These are phyloP conservation scores for Protonemura montana DNA, from an alignment of 2,888 invertebrate species.

Conservation along the genomic window DNA sequence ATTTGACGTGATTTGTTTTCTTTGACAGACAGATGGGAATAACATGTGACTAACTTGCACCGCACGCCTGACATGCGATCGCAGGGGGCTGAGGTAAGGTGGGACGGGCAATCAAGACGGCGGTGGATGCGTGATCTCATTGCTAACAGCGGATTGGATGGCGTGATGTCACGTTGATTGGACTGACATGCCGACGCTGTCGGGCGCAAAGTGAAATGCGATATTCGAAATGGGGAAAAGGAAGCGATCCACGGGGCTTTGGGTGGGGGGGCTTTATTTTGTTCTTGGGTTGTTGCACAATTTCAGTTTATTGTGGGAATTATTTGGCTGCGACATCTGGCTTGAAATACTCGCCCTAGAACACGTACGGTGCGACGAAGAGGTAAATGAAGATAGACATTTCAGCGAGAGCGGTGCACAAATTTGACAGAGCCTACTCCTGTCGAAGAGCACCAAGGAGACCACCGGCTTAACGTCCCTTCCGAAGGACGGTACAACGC, in stretches of 20 bases:
- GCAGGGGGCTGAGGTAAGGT: not conserved
- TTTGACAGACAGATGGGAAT: not conserved
- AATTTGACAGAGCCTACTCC: too few relatives aligned
- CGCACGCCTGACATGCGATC: not conserved
- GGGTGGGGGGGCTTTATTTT: conserved; percentile 62
- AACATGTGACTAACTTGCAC: not conserved
- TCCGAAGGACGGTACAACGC: too few relatives aligned
- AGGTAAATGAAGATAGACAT: too few relatives aligned
- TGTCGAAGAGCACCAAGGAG: too few relatives aligned
- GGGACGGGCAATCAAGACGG: too few relatives aligned
- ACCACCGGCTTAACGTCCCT: too few relatives aligned
- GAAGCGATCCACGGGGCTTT: conserved; percentile 59
- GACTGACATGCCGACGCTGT: not conserved
- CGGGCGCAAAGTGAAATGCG: conserved; percentile 16
- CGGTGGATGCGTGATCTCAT: conserved; percentile 25
- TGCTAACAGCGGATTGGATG: not conserved
- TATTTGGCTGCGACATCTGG: not conserved
- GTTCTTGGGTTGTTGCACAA: not conserved
- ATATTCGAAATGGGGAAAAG: not conserved
- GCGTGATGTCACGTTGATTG: conserved; percentile 22
- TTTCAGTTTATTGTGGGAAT: not conserved
- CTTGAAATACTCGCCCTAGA: not conserved
- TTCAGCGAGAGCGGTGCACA: too few relatives aligned
- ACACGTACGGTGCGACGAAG: too few relatives aligned
- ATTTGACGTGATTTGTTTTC: conserved; percentile 1